Evolutionary conservation across 2,797 vertebrate genomes (phyloP).

Genomic region (Peromyscus attwateri): DNA sequence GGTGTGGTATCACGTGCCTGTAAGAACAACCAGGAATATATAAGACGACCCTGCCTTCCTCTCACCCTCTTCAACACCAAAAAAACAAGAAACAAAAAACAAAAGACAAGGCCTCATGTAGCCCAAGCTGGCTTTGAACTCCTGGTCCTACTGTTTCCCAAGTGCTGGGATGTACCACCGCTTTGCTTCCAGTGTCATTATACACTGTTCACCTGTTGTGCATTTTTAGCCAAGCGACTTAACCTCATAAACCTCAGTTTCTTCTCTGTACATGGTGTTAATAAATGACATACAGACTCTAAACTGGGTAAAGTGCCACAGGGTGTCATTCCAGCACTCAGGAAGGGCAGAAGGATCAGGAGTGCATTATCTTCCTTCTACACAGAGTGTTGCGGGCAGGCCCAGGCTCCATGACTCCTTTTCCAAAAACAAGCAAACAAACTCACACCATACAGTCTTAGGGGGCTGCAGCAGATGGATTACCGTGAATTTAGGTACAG

Average conservation of each 20-base stretch:
- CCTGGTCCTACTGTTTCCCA: neutral
- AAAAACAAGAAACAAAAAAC: neutral
- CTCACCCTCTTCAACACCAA: neutral
- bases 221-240: neutral
- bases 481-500: neutral
- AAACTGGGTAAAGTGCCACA: neutral
- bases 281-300: neutral
- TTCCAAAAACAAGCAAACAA: neutral
- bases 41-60: neutral
- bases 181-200: neutral
- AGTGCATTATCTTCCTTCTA: neutral
- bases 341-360: neutral
- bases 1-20: no score
- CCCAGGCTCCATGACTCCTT: neutral
- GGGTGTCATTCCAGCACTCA: no score
- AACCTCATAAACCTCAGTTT: neutral
- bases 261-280: conserved; percentile 19
- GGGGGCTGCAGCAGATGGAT: neutral
- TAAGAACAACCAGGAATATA: no score
- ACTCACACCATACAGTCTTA: neutral
- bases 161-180: neutral
- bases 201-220: neutral
- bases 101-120: neutral
- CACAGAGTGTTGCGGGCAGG: neutral
- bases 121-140: neutral